Conservation (phyloP, 2,888 invertebrate species). For the Sphinx pinastri region DNA sequence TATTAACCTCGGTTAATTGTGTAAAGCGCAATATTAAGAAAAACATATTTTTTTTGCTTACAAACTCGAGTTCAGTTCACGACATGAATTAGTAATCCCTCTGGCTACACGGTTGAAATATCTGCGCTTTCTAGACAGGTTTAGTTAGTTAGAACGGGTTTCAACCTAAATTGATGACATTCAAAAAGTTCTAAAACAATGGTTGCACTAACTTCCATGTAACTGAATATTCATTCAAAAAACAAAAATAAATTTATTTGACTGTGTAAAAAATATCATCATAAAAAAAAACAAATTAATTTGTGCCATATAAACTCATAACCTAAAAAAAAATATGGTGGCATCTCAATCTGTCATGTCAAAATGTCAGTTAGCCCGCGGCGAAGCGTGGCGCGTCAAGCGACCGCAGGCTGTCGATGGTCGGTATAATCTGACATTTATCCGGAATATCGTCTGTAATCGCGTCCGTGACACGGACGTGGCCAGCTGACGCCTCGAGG, state of each 20-base stretch:
- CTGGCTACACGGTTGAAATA: conserved; percentile 1
- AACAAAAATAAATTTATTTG: neutral
- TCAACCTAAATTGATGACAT: neutral
- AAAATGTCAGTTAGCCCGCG: neutral
- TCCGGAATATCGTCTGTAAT: conserved; percentile 23
- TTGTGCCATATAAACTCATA: neutral
- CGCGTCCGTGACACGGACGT: conserved; percentile 21
- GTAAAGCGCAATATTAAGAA: neutral
- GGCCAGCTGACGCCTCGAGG: neutral
- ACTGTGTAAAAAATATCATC: too few species aligned
- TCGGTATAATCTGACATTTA: conserved; percentile 27
- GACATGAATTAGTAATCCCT: neutral
- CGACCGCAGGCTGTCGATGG: conserved; percentile 19
- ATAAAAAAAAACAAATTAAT: too few species aligned
- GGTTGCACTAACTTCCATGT: neutral
- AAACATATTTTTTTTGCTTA: neutral
- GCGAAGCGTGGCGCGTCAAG: conserved; percentile 4
- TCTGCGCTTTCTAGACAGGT: neutral
- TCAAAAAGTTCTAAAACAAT: neutral
- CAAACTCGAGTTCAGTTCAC: neutral
- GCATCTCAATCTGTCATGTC: neutral
- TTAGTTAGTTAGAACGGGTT: neutral
- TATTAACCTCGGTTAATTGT: too few species aligned
- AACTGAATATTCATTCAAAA: neutral
- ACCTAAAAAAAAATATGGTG: neutral